These are phyloP conservation scores for Sarcophaga variegata DNA, from an alignment of 2,888 invertebrate species.

Conservation along the genomic window DNA sequence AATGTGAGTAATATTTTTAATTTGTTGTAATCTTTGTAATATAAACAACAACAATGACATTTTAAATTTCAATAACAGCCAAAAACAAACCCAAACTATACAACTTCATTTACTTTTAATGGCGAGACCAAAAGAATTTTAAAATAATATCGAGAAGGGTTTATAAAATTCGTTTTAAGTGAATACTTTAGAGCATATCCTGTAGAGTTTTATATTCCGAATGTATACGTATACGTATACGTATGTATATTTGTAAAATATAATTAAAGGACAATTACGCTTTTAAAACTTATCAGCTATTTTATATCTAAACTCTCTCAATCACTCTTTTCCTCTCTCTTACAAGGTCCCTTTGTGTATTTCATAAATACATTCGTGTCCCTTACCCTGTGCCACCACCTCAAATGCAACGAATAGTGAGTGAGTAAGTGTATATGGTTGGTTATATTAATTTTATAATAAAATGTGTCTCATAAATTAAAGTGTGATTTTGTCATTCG, in stretches of 20 bases:
- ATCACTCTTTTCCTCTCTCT: neutral
- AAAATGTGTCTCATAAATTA: neutral
- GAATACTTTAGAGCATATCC: no score
- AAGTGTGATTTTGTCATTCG: slow-evolving; percentile 43
- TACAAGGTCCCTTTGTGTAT: neutral
- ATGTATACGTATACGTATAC: no score
- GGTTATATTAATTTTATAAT: neutral
- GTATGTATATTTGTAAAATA: neutral
- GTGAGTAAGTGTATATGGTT: neutral
- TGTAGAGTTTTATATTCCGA: no score
- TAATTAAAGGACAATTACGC: neutral
- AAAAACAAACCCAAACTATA: no score
- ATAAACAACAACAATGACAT: no score
- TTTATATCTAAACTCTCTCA: neutral
- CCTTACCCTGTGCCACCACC: neutral
- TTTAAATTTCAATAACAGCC: no score
- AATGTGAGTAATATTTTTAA: no score
- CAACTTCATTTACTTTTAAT: no score
- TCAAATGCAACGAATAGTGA: neutral
- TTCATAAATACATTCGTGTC: neutral
- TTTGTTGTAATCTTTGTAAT: no score
- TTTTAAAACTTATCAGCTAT: slow-evolving; percentile 3
- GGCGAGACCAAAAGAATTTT: no score
- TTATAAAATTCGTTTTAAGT: no score
- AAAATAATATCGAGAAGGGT: no score